Evolutionary conservation across 2,888 invertebrate species (phyloP), one percentile per base, ranked within the genome.

Genomic region (Acronicta psi): DNA sequence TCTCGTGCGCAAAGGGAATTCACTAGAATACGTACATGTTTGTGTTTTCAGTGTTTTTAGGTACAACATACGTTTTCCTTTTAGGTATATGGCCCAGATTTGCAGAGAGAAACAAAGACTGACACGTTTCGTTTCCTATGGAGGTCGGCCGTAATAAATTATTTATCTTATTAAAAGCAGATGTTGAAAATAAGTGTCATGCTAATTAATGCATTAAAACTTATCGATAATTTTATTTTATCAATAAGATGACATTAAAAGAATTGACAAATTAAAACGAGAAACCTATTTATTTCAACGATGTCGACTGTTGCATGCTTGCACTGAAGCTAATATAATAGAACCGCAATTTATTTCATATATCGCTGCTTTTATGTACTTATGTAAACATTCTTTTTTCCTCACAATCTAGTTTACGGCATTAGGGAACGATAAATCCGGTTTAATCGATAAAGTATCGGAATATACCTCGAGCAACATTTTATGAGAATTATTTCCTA

Each of bases 361-460:
- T 43, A 52, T 55, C 11, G 59, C 29, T 16, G 17, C 29, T 49
- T 51, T 59, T 38, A 45, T 55, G 29, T 41, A 49, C 50, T 20
- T 38, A 23, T 37, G 16, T 1, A 47, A 63, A 55, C 59, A 41
- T 61, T 41, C 46, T 58, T 64, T 49, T 34, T 43, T 37, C 40
- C 59, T 23, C 29, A n/a, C 25, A 46, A 43, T 34, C 40, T 20
- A 53, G 38, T 53, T 59, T 46, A 56, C 20, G 17, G 40, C 18
- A 43, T 31, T 50, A 51, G 43, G 14, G n/a, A 11, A 2, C 52
- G 13, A 17, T 65, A 56, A 59, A 64, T 59, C 43, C 20, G 10
- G 29, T 50, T 50, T 56, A 64, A 69, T 64, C 42, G 49, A 59
- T 70, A 67, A 67, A 59, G 40, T 55, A 41, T 34, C 20, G 11